These are phyloP conservation scores for Tamias sibiricus DNA, from an alignment of 2,113 vertebrate species.

Conservation along the genomic window DNA sequence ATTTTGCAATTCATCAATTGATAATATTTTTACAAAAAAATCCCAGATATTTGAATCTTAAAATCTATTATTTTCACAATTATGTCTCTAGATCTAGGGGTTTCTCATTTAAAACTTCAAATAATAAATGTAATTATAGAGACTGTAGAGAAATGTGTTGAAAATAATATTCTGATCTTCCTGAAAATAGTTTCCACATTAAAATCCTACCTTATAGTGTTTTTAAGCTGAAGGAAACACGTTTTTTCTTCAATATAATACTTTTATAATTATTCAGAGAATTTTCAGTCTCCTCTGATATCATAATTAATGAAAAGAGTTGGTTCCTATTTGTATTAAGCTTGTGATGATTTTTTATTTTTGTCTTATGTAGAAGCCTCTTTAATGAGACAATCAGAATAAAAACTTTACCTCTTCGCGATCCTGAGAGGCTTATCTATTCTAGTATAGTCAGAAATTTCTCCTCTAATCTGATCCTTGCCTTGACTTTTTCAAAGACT, in stretches of 20 bases:
- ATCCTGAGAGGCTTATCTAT: neutral
- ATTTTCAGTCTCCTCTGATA: neutral
- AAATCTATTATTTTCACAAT: neutral
- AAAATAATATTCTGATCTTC: slow-evolving; percentile 8
- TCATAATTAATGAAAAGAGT: neutral
- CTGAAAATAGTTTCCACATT: neutral
- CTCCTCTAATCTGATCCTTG: neutral
- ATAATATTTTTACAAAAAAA: neutral
- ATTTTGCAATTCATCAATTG: neutral
- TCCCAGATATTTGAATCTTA: neutral
- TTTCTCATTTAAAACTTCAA: neutral
- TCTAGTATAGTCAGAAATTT: neutral
- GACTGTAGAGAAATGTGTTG: neutral
- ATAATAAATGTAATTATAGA: slow-evolving; percentile 24
- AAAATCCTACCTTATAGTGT: neutral
- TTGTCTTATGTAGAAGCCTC: neutral
- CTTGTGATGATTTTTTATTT: neutral
- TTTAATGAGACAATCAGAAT: neutral
- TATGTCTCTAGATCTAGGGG: neutral
- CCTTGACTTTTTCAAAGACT: neutral
- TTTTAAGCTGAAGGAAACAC: neutral
- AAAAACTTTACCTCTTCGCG: neutral
- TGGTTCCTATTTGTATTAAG: neutral
- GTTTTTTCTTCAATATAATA: slow-evolving; percentile 53
- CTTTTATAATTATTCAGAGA: neutral